These are phyloP conservation scores for Empidonax alnorum DNA, from an alignment of 2,113 vertebrate species.

Conservation along the genomic window DNA sequence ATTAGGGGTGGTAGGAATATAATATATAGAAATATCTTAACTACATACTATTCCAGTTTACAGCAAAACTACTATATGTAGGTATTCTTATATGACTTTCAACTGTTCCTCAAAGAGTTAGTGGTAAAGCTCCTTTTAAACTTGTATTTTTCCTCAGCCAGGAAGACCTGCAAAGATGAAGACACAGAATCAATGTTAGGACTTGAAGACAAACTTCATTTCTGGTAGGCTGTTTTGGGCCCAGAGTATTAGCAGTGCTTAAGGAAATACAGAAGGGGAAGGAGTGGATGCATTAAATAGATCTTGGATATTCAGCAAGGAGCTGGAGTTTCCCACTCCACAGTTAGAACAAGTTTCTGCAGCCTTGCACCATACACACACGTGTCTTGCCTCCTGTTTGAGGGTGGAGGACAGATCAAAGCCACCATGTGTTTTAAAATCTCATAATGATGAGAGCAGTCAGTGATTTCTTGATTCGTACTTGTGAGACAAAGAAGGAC, in stretches of 20 bases:
- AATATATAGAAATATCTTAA: background rate
- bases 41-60: background rate
- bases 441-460: background rate
- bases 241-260: background rate
- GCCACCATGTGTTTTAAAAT: background rate
- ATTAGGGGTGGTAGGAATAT: background rate
- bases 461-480: background rate
- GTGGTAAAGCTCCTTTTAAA: background rate
- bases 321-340: background rate
- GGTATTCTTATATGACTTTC: background rate
- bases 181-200: background rate
- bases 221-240: background rate
- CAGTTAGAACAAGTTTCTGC: background rate
- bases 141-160: background rate
- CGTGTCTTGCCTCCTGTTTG: accelerated
- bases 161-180: background rate
- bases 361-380: background rate
- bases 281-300: background rate
- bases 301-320: accelerated
- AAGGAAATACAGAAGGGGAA: background rate
- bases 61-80: background rate
- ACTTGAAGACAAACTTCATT: background rate
- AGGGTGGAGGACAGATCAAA: background rate
- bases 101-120: background rate
- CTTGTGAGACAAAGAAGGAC: background rate